A percentile compares a stretch with the other conserved stretches of the same genome.
phyloP scores from a whole-genome alignment of 2,888 invertebrate genomes.

The Allolobophora icterica region DNA sequence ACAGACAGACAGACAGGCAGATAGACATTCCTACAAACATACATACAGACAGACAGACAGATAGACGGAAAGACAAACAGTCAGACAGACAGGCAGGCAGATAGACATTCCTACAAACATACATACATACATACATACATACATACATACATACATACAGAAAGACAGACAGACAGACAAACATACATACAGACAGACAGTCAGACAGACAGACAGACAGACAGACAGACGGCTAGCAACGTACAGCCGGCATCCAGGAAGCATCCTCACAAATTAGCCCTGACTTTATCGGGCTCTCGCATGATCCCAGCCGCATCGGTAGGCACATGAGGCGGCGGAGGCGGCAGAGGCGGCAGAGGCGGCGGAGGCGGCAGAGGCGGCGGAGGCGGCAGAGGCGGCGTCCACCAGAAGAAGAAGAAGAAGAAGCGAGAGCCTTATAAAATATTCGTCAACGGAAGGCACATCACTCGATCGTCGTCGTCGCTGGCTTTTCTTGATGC shows the following conservation, averaged over 20 bases:
- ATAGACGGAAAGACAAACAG: too few species aligned
- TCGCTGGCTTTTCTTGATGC: background rate
- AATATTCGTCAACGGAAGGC: background rate
- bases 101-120: too few species aligned
- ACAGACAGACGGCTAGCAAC: background rate
- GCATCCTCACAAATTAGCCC: background rate
- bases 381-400: background rate
- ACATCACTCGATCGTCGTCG: background rate
- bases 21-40: too few species aligned
- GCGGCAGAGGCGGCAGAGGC: background rate
- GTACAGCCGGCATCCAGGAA: background rate
- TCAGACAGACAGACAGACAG: too few species aligned
- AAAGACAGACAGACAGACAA: too few species aligned
- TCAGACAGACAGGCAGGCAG: background rate
- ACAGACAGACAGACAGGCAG: too few species aligned
- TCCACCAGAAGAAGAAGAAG: too few species aligned
- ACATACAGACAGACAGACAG: too few species aligned
- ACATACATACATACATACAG: too few species aligned
- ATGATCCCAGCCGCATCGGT: background rate
- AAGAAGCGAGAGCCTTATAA: background rate
- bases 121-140: too few species aligned
- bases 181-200: too few species aligned
- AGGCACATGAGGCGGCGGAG: too few species aligned
- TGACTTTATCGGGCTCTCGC: background rate
- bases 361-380: background rate